A percentile compares a stretch with the other conserved stretches of the same genome.
These are phyloP conservation scores for Homarus gammarus DNA, from an alignment of 2,888 invertebrate genomes.

Conservation along the genomic window DNA sequence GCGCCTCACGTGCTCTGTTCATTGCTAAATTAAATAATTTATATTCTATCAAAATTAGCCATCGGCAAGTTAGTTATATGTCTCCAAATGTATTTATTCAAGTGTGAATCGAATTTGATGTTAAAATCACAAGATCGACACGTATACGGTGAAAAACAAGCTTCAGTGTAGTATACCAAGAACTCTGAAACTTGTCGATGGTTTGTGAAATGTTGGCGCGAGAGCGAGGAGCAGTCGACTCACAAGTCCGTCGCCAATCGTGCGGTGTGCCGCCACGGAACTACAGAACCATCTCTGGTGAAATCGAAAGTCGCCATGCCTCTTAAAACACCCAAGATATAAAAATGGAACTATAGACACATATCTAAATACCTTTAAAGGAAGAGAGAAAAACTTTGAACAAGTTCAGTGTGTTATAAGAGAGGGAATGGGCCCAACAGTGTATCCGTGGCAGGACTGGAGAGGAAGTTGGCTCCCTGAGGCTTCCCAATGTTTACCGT, in stretches of 20 bases:
- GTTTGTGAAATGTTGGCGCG: not conserved
- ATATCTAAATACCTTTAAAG: not conserved
- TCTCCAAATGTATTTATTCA: too few species aligned
- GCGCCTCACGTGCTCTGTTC: slow-evolving; percentile 24
- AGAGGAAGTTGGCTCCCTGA: slow-evolving; percentile 29
- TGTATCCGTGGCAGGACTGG: slow-evolving; percentile 15
- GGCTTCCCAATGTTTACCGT: slow-evolving; percentile 11
- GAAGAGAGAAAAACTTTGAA: not conserved
- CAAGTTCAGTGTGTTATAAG: not conserved
- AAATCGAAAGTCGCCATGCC: slow-evolving; percentile 48
- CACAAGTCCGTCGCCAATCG: slow-evolving; percentile 37
- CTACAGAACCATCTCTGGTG: not conserved
- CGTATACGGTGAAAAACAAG: too few species aligned
- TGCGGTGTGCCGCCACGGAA: slow-evolving; percentile 11
- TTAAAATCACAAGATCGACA: too few species aligned
- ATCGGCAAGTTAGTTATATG: too few species aligned
- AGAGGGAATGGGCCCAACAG: not conserved
- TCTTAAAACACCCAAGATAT: not conserved
- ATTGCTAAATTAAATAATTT: not conserved
- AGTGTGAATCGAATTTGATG: too few species aligned
- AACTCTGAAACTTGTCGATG: not conserved
- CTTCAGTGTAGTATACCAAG: not conserved
- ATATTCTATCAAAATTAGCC: too few species aligned
- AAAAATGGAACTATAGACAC: not conserved
- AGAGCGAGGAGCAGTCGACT: slow-evolving; percentile 21